phyloP scores from a whole-genome alignment of 2,797 vertebrate genomes.

The Sphenodon punctatus region DNA sequence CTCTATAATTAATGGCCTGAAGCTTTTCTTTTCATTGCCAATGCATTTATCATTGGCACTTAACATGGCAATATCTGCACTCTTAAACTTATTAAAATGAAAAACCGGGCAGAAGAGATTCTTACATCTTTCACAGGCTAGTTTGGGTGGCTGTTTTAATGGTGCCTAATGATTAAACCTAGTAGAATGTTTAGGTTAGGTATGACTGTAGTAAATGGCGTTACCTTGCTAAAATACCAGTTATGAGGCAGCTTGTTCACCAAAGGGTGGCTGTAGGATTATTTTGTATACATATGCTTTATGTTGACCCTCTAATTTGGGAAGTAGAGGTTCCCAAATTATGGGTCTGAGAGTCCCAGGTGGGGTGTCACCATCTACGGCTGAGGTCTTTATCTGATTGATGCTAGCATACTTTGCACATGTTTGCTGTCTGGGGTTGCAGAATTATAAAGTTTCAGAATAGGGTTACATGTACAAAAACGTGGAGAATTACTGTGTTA shows the following conservation, averaged over 20 bases:
- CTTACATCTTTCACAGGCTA: neutral
- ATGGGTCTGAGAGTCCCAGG: too few species aligned
- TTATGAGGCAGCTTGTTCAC: conserved; percentile 31
- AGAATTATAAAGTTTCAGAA: neutral
- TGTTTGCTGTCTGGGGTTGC: too few species aligned
- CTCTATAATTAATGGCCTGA: neutral
- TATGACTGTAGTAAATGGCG: neutral
- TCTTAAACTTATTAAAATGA: neutral
- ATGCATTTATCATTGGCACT: neutral
- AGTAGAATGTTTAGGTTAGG: neutral
- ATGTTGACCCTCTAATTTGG: neutral
- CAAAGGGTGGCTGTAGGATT: neutral
- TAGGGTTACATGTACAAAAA: neutral
- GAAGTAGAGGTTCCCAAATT: too few species aligned
- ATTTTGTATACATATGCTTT: conserved; percentile 4
- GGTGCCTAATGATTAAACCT: neutral
- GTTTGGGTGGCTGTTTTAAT: neutral
- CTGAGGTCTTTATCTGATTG: too few species aligned
- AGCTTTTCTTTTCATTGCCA: neutral
- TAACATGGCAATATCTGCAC: neutral
- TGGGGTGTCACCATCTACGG: too few species aligned
- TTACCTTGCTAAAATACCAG: conserved; percentile 15
- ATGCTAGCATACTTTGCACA: too few species aligned
- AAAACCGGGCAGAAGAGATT: neutral
- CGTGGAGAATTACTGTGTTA: conserved; percentile 11